Evolutionary conservation across 2,113 vertebrate genomes (phyloP), one percentile per base, ranked within the genome.

Genomic region (Cynocephalus volans): DNA sequence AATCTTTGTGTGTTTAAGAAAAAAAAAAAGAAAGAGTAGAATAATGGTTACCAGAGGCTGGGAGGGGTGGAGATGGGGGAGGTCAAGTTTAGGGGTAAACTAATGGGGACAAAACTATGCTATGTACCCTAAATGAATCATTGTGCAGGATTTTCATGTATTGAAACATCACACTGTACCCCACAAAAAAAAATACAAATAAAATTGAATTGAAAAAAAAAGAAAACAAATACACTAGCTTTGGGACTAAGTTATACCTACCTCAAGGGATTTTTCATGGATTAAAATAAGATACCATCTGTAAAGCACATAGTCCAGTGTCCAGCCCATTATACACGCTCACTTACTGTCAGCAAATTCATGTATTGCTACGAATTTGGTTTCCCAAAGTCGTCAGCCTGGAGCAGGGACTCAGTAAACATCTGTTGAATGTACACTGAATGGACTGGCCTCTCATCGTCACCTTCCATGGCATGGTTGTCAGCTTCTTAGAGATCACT

Each of bases 181-280:
- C 41, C 41, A 41, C 41, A 41, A 41, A 41, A 41, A 41, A 3
- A 41, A 41, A 41, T 41, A 41, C 41, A 41, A 41, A 41, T 41
- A 41, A 41, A 41, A 41, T 41, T 41, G 41, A 41, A 41, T 41
- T 41, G 4, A 41, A 41, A 41, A 41, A 41, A 41, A 41, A 41
- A 41, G 41, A 90, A 96, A 96, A 93, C 60, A 52, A 76, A 93
- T 54, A 93, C 2, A 18, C 70, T 67, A 56, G 76, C 85, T 97
- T 94, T 94, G 67, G 91, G 80, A 94, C 65, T 70, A 72, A 50
- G 72, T 96, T 90, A n/a, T 50, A 72, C 81, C 86, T 65, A 54
- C 58, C 72, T 56, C 85, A 18, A 36, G 85, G 88, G 85, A 90
- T 77, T 94, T 96, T 86, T 67, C 72, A 62, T 21, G 76, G 85